Base-by-base conservation (phyloP, 2,888 invertebrate species). In the Oegoconia quadripuncta region DNA sequence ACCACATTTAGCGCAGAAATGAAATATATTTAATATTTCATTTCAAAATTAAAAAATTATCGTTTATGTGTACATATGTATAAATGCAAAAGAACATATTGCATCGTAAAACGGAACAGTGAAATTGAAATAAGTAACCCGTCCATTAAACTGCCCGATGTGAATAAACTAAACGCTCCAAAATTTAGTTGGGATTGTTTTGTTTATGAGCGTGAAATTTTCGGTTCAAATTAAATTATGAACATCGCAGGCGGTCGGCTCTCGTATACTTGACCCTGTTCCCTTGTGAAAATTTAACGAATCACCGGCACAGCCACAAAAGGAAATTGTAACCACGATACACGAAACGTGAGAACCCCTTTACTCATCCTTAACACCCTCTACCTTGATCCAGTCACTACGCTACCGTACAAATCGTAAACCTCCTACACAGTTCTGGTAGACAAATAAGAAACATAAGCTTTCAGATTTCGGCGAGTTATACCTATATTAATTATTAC, bases 261-360 rank as follows among this genome's bases (percentile, higher is more conserved):
- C 54, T 52, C 48, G 52, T 54, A 57, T 57, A 57, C 67, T 69
- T 71, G 66, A 68, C 66, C 68, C 69, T 56, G 52, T 61, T 39
- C 42, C 58, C 15, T 61, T 55, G 66, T 78, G 71, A 75, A 77
- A 76, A 64, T 73, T 77, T 78, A 77, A 78, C 75, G 74, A 76
- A 74, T 68, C 65, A 58, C 57, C 58, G 62, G 71, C 71, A 68
- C 74, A 71, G 76, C 71, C 71, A 68, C 74, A 71, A 77, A 75
- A 74, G 74, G 70, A 74, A 70, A 74, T 74, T 76, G 70, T 71
- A 62, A 55, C 64, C 62, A 54, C 65, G 50, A 53, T n/a, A 8
- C 51, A 51, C 56, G 60, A 9, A 13, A 30, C 30, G 14, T 16
- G 30, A n/a, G n/a, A 30, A 66, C 63, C 65, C 72, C 64, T 69